phyloP scores from a whole-genome alignment of 2,797 vertebrate species.

The Spondyliosoma cantharus region DNA sequence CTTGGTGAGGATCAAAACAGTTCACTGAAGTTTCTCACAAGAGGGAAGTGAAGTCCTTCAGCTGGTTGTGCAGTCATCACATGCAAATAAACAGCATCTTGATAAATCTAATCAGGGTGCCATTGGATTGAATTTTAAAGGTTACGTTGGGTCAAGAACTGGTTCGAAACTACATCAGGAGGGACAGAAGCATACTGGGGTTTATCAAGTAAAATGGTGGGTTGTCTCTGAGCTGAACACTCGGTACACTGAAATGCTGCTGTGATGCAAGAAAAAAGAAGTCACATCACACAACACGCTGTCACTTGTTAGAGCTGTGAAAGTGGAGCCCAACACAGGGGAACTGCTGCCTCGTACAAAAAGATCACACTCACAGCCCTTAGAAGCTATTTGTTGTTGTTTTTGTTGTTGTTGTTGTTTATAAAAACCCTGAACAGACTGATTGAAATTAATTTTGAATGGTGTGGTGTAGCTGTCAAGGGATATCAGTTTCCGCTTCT shows the following conservation, averaged over 20 bases:
- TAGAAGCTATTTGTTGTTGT: slow-evolving; percentile 8
- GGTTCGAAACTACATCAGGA: slow-evolving; percentile 1
- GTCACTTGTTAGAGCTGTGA: background rate
- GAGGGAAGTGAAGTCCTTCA: background rate
- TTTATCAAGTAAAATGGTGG: background rate
- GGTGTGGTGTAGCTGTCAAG: background rate
- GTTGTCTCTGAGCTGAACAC: background rate
- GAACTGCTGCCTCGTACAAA: background rate
- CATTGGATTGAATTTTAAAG: background rate
- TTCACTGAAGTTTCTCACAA: background rate
- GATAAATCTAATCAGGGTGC: background rate
- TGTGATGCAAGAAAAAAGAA: background rate
- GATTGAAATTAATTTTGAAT: background rate
- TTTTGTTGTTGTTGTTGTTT: background rate
- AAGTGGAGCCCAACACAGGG: background rate
- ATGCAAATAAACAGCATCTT: background rate
- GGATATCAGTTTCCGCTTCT: slow-evolving; percentile 14
- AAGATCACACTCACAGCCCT: background rate
- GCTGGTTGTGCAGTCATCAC: background rate
- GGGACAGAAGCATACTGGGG: background rate
- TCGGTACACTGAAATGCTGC: background rate
- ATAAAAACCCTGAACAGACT: background rate
- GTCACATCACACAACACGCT: background rate
- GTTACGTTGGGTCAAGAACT: background rate
- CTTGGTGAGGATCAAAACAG: background rate